Percentiles rank a stretch among this genome's conserved stretches.
These are phyloP conservation scores for Heliconius hortense DNA, from an alignment of 2,888 invertebrate species.

Conservation along the genomic window DNA sequence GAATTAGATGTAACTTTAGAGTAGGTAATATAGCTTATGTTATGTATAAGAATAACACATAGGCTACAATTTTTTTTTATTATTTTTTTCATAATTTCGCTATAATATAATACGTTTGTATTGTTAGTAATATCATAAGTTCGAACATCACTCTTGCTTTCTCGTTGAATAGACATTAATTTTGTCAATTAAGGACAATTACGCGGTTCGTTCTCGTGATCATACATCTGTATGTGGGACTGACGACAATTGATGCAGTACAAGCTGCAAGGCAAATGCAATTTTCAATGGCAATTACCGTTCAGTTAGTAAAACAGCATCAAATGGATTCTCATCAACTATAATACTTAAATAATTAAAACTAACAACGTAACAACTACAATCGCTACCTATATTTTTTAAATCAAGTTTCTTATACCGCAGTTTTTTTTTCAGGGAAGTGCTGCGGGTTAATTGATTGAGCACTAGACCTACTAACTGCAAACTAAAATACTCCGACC, in stretches of 20 bases:
- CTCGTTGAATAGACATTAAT: slow-evolving; percentile 54
- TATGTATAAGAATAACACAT: too few species aligned
- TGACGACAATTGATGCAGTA: slow-evolving; percentile 64
- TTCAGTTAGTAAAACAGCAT: slow-evolving; percentile 49
- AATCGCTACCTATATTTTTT: slow-evolving; percentile 5
- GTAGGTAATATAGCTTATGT: too few species aligned
- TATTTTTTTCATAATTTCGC: too few species aligned
- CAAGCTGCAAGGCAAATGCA: slow-evolving; percentile 67
- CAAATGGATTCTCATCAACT: slow-evolving; percentile 32
- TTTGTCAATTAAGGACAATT: slow-evolving; percentile 76
- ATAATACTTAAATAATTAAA: slow-evolving; percentile 30
- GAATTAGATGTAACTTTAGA: too few species aligned
- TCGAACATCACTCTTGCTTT: slow-evolving; percentile 51
- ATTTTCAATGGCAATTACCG: slow-evolving; percentile 64
- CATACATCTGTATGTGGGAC: slow-evolving; percentile 48
- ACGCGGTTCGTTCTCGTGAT: slow-evolving; percentile 60
- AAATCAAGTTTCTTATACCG: not conserved
- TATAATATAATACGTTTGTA: too few species aligned
- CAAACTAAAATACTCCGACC: slow-evolving; percentile 64
- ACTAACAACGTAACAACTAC: slow-evolving; percentile 12
- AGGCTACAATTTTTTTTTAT: too few species aligned
- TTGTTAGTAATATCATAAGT: not conserved
- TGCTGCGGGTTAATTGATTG: slow-evolving; percentile 25
- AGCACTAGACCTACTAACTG: slow-evolving; percentile 48
- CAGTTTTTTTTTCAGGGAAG: slow-evolving; percentile 28